These are phyloP conservation scores for Halcyon badia DNA, from an alignment of 2,797 vertebrate genomes.

Conservation along the genomic window DNA sequence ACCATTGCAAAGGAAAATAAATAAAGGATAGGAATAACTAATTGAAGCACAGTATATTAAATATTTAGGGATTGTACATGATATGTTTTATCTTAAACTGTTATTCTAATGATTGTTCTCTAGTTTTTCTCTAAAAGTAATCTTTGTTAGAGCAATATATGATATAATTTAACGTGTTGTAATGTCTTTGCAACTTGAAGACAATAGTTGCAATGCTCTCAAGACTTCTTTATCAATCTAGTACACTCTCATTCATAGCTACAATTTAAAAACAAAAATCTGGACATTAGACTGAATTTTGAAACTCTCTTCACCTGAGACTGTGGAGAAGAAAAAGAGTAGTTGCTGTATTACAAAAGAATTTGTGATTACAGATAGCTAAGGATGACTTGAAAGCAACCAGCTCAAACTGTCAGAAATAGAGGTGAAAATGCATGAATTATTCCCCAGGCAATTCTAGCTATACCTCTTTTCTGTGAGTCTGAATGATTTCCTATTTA, in stretches of 20 bases:
- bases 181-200: not conserved
- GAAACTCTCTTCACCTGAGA: not conserved
- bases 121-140: not conserved
- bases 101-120: not conserved
- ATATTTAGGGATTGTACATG: not conserved
- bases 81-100: not conserved
- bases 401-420: not conserved
- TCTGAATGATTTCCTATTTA: not conserved
- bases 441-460: not conserved
- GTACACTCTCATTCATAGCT: not conserved
- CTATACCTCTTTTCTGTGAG: not conserved
- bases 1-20: slow-evolving; percentile 6
- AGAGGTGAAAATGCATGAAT: not conserved
- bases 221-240: not conserved
- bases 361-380: not conserved
- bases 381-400: slow-evolving; percentile 28
- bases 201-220: not conserved
- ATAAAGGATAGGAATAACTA: not conserved
- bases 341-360: not conserved
- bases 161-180: not conserved
- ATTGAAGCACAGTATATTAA: not conserved
- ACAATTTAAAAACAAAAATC: not conserved
- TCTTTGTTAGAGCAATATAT: not conserved
- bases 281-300: not conserved
- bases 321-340: not conserved